Evolutionary conservation across 2,113 vertebrate species (phyloP), one percentile per base, ranked within the genome.

Genomic region (Trogon melanurus): DNA sequence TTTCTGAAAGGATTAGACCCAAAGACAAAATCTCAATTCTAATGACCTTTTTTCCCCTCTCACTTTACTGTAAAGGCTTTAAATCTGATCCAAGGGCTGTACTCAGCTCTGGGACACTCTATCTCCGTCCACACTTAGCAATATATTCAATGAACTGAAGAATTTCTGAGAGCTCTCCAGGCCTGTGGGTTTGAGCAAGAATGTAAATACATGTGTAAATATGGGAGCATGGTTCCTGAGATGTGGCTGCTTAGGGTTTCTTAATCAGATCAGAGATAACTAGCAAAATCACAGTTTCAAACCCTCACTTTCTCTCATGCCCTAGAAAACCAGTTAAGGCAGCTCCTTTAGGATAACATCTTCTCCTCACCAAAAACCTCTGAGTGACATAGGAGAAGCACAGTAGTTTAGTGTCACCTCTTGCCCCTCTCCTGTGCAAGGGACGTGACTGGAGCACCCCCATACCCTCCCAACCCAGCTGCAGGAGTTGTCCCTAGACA

Each of bases 251-350:
- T 51, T 34, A 54, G 9, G 19, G 8, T 73, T 93, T 76, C 36
- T 70, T 80, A 80, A 93, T 80, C 41, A 88, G 70, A 85, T 72
- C 21, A 84, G 45, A 93, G 60, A 73, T 48, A 91, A 92, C 15
- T 44, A 34, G 6, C 47, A 88, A 96, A 94, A 23, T 17, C 14
- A 57, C 13, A 29, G 26, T 62, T 78, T 86, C 72, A 92, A 88
- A 22, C 34, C n/a, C 6, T 47, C 30, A n/a, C 50, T 64, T 58
- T 75, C 34, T 12, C 44, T 65, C 21, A 38, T 20, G 51, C 13
- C 12, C 17, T 66, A 56, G 74, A 60, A 91, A 80, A 78, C 4
- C 26, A 80, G 41, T 36, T 83, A 80, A 85, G 29, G 21, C 8
- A 16, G 11, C 12, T 85, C 17, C 34, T 66, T 87, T 78, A 38